Percentiles rank a stretch among this genome's conserved stretches.
Conservation (phyloP, 2,113 vertebrate species). For the Bos javanicus region DNA sequence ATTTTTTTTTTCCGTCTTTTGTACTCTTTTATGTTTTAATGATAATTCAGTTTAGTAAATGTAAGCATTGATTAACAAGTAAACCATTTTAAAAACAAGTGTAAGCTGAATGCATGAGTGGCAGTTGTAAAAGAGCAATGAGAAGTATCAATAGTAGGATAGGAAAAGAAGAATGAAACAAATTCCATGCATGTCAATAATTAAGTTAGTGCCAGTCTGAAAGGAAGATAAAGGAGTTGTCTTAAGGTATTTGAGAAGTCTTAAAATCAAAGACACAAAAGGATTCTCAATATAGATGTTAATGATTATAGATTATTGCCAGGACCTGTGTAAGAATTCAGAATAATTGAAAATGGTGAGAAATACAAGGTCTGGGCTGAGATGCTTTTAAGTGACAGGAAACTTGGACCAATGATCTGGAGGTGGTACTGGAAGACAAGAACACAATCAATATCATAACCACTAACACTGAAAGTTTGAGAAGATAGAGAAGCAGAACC, state of each 20-base stretch:
- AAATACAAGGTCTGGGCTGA: not conserved
- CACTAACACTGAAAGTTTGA: not conserved
- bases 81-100: not conserved
- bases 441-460: not conserved
- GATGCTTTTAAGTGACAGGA: not conserved
- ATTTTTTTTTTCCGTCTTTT: accelerated
- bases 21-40: not conserved
- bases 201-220: not conserved
- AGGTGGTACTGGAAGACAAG: not conserved
- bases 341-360: not conserved
- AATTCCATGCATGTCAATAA: not conserved
- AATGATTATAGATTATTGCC: not conserved
- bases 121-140: not conserved
- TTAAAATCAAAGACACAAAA: not conserved
- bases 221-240: not conserved
- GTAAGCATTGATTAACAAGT: not conserved
- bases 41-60: not conserved
- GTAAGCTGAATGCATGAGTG: not conserved
- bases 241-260: not conserved
- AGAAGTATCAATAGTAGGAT: not conserved
- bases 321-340: accelerated
- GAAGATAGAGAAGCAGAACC: not conserved
- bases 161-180: not conserved
- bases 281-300: not conserved
- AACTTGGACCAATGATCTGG: not conserved